Evolutionary conservation across 2,113 vertebrate species (phyloP), one percentile per base, ranked within the genome.

Genomic region (Mola mola): DNA sequence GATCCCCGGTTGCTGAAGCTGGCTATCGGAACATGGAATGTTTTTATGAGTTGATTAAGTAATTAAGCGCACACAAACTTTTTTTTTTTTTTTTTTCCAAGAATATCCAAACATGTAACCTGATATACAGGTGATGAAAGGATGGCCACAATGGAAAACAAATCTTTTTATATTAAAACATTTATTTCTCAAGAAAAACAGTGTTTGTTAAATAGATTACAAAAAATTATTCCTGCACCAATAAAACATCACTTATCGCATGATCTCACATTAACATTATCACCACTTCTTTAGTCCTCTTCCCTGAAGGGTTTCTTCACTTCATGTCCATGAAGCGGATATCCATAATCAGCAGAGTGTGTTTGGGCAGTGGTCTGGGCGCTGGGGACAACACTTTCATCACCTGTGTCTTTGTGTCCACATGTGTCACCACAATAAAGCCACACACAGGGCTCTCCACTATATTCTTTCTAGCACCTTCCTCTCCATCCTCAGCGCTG

Each of bases 311-410:
- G 16, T 16, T 29, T 4, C 16, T 33, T 81, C 12, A 90, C 65
- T 87, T 98, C 17, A 95, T 94, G 82, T 99, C 97, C 92, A 98
- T 98, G 78, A 98, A 98, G 47, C 96, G 94, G 36, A 99, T 98
- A 81, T 98, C 97, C 97, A 99, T 99, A 83, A 99, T 98, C 38
- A 98, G 96, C 22, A 98, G 90, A 21, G 96, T 96, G 89, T 94
- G 94, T 75, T 95, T 94, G 12, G 97, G 96, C 60, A 99, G 91
- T 0, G 96, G 96, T 2, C 97, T 92, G 0, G 96, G 97, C 0
- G 96, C 95, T 0, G 97, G 97, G 1, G 96, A 97, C 5, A 99
- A 89, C 16, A 98, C 95, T 0, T 97, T 99, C 89, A 99, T 95
- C 22, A 96, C 92, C 79, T 98, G 96, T 13, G 94, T 85, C 79